Base-by-base conservation (phyloP, 2,888 invertebrate species). In the Callyntrura guangdongensis region DNA sequence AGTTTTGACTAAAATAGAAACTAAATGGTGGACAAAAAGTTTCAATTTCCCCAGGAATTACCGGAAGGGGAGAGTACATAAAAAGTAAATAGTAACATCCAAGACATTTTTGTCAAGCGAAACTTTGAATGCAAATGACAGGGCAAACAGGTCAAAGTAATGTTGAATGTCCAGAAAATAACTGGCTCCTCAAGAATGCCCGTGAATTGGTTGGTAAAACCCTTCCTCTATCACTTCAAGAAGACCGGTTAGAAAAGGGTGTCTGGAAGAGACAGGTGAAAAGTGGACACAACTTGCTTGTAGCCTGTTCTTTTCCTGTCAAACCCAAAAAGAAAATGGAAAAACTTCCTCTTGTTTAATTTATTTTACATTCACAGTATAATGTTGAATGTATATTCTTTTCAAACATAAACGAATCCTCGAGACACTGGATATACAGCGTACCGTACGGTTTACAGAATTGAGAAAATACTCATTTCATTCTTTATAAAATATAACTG, bases 41-140 rank as follows among this genome's bases (percentile, higher is more conserved):
- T 74, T 74, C 47, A 20, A 22, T 49, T 22, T 74, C 47, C 22
- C 74, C 12, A 20, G 49, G 2, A 74, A 8, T 53, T 11, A 59
- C 36, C 25, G 56, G 36, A 59, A 49, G 9, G 17, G 67, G 83
- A 25, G 49, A 49, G 83, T 36, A 56, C n/a, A n/a, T n/a, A n/a
- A n/a, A 56, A 81, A 59, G 79, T 27, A 81, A 81, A 59, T 27
- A 81, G 79, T 36, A 53, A 53, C 25, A 27, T 59, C 36, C 17
- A 20, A n/a, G n/a, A n/a, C n/a, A n/a, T n/a, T 81, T 81, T 49
- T 59, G 27, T 36, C 11, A 36, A 81, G 53, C 0, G 47, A 53
- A 77, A 61, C 36, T 59, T 36, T 22, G 81, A 69, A 87, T 87
- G 88, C 47, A 88, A 88, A 88, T 88, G 88, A 82, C 88, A 88